These are phyloP conservation scores for Endotricha flammealis DNA, from an alignment of 2,888 invertebrate species.

Conservation along the genomic window DNA sequence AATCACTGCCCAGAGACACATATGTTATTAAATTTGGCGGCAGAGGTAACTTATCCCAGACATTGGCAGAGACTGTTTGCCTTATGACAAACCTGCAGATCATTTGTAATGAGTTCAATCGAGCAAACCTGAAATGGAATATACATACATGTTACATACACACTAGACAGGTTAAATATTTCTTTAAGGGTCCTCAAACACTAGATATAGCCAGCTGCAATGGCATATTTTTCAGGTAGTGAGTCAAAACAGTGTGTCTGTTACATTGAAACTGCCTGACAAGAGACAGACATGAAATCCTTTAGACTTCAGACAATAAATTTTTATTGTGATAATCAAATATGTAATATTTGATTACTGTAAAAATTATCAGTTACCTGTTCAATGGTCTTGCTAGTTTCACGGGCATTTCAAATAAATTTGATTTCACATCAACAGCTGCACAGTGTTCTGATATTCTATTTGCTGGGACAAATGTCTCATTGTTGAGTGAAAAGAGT, in stretches of 20 bases:
- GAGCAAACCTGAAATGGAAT: constrained; percentile 79
- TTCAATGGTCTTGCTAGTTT: constrained; percentile 70
- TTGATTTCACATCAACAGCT: constrained; percentile 66
- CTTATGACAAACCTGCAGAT: constrained; percentile 86
- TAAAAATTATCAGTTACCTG: constrained; percentile 37
- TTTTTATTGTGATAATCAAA: too few species aligned
- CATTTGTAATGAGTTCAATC: constrained; percentile 82
- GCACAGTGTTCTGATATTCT: constrained; percentile 72
- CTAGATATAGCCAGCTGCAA: too few species aligned
- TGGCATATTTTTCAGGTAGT: too few species aligned
- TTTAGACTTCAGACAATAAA: too few species aligned
- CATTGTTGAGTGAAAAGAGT: constrained; percentile 79
- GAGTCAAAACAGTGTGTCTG: too few species aligned
- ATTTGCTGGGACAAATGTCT: constrained; percentile 72
- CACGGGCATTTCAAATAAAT: constrained; percentile 70
- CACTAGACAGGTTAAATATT: too few species aligned
- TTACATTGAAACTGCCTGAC: too few species aligned
- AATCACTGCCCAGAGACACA: constrained; percentile 68
- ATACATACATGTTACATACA: too few species aligned
- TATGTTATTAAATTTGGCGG: constrained; percentile 71
- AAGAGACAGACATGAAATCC: too few species aligned
- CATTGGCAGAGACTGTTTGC: constrained; percentile 81
- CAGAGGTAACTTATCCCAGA: constrained; percentile 83
- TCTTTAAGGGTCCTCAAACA: too few species aligned
- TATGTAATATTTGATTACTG: too few species aligned